These are phyloP conservation scores for Acanthochromis polyacanthus DNA, from an alignment of 2,113 vertebrate species.

Conservation along the genomic window DNA sequence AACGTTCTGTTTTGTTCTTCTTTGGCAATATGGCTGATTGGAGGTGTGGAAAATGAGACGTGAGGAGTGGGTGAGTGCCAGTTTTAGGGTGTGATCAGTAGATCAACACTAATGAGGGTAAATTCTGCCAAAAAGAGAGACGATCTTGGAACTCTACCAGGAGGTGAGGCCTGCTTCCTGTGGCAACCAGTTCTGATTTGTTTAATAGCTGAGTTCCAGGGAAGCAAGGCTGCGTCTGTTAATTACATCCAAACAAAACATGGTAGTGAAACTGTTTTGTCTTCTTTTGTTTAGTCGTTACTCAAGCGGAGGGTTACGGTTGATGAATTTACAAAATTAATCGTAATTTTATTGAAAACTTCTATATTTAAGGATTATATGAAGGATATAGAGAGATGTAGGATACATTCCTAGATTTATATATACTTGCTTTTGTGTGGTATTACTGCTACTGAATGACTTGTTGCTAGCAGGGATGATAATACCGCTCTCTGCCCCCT, in stretches of 20 bases:
- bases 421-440: background rate
- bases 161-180: constrained; percentile 34
- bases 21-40: constrained; percentile 23
- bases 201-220: constrained; percentile 44
- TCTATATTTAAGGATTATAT: too few species aligned
- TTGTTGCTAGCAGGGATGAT: background rate
- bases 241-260: constrained; percentile 27
- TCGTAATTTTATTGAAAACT: background rate
- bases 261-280: background rate
- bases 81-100: constrained; percentile 12
- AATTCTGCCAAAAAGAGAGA: constrained; percentile 28
- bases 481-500: too few species aligned
- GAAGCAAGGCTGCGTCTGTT: constrained; percentile 14
- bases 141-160: background rate
- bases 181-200: constrained; percentile 28
- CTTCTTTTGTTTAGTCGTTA: background rate
- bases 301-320: background rate
- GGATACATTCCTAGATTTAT: background rate
- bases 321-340: background rate
- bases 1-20: constrained; percentile 43
- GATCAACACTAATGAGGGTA: constrained; percentile 28
- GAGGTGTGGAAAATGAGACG: background rate
- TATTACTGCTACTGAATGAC: background rate
- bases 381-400: too few species aligned
- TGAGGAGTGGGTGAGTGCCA: background rate